Base-by-base conservation (phyloP, 2,113 vertebrate species). In the Stigmatopora argus region DNA sequence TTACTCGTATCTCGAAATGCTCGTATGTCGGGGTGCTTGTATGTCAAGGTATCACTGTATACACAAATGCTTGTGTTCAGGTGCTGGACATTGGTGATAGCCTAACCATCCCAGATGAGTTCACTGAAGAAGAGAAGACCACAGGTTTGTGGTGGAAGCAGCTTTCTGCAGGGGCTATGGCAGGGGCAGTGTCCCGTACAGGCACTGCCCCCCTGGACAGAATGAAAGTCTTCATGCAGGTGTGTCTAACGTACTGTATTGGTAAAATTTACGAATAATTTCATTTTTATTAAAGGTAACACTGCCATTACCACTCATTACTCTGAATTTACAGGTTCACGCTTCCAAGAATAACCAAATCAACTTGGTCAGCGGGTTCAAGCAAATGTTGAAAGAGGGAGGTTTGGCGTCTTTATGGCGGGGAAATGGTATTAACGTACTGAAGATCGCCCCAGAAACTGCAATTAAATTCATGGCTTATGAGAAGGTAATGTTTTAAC, bases 211-310 rank as follows among this genome's bases (percentile, higher is more conserved):
- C 97, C 0, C 87, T 98, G 79, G 97, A 98, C 84, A 92, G 97
- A 31, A 93, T 99, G 76, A 99, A 99, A 87, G 94, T 99, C 76
- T 96, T 98, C 90, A 97, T 99, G 96, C 97, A 99, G 95, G 97
- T 99, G 67, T 47, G 78, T 61, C 13, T 7, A 8, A 23, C 21
- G 35, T 60, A 31, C 26, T 31, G 10, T 17, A 4, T 35, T 15
- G 15, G 8, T 11, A 41, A 23, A 11, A 17, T 15, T 14, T 18
- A 23, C 10, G 35, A 9, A n/a, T 58, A 8, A 10, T 17, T 35
- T n/a, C 19, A 38, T 38, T 19, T 44, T 10, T 2, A 0, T 17
- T 18, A 18, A 35, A 51, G n/a, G 56, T 34, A 34, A 58, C 18
- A 2, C 21, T 21, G n/a, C 38, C 31, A 19, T 38, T 52, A 48